These are phyloP conservation scores for Stomatorhinus ivindoensis DNA, from an alignment of 2,113 vertebrate species.

Conservation along the genomic window DNA sequence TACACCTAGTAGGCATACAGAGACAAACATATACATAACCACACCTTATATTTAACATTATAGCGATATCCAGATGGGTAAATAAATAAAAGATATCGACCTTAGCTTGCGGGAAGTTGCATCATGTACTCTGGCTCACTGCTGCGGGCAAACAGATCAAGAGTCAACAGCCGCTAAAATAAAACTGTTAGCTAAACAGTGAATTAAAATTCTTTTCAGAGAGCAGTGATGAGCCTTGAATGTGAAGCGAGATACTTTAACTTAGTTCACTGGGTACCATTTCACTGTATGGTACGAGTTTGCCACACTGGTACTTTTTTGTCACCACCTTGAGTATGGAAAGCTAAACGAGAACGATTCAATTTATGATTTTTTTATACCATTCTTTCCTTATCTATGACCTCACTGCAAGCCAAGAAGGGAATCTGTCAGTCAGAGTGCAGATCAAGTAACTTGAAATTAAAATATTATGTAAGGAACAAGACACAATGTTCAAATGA, in stretches of 20 bases:
- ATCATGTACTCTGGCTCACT: background rate
- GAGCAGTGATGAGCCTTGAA: background rate
- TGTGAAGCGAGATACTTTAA: background rate
- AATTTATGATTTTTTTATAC: background rate
- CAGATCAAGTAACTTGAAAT: background rate
- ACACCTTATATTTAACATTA: background rate
- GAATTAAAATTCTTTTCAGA: background rate
- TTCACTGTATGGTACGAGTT: background rate
- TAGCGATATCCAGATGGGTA: background rate
- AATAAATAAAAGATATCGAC: constrained; percentile 1
- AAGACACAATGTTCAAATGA: background rate
- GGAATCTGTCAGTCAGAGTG: background rate
- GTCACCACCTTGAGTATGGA: background rate
- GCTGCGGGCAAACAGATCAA: background rate
- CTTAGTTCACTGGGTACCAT: background rate
- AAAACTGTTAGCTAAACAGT: background rate
- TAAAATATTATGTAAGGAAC: background rate
- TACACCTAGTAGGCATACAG: background rate
- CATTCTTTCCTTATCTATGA: background rate
- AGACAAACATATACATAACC: background rate
- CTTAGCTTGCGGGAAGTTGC: background rate
- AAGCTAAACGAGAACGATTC: background rate
- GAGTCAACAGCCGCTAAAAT: background rate
- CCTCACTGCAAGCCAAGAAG: background rate
- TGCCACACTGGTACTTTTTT: background rate